Base-by-base conservation (phyloP, 2,113 vertebrate species). In the Carollia perspicillata region DNA sequence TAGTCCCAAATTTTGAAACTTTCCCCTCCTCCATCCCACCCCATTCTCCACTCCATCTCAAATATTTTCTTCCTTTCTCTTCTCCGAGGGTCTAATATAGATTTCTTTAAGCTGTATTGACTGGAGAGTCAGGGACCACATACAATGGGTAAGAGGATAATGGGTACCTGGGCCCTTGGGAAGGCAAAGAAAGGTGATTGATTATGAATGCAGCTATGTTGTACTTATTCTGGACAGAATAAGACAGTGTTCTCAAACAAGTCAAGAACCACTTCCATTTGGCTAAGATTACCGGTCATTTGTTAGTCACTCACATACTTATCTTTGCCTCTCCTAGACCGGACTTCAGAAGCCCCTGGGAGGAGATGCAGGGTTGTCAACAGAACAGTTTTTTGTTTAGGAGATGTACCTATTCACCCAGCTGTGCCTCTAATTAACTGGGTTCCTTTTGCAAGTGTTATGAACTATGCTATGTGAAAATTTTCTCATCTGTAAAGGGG, bases 251-350 rank as follows among this genome's bases (percentile, higher is more conserved):
- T 33, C 20, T 71, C 35, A 37, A 30, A 49, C 49, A 74, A 37
- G 16, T 35, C 33, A 28, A 69, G 47, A 68, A 51, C 26, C 5
- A 9, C 16, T 84, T 8, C 16, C 9, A 16, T 1, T 7, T 75
- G 22, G 3, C 49, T 84, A 81, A 42, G 35, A 66, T 42, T 42
- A 23, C 44, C 2, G 7, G 35, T 8, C 0, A 3, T 63, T 71
- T 93, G 68, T 33, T 5, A 71, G 22, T 35, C 30, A 7, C 49
- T 72, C 35, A 33, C 12, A 1, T 28, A 2, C 14, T 51, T 42
- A 3, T 8, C 7, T 0, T 8, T 0, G 1, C 8, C 58, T 49
- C 23, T 60, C 66, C 40, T 14, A 33, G 47, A 60, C n/a, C 47
- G 33, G 58, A 28, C 28, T 33, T 47, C 30, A 12, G 49, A 33